Percentiles rank a stretch among this genome's conserved stretches.
phyloP scores from a whole-genome alignment of 2,888 invertebrate species.

The Calameuta idolon region DNA sequence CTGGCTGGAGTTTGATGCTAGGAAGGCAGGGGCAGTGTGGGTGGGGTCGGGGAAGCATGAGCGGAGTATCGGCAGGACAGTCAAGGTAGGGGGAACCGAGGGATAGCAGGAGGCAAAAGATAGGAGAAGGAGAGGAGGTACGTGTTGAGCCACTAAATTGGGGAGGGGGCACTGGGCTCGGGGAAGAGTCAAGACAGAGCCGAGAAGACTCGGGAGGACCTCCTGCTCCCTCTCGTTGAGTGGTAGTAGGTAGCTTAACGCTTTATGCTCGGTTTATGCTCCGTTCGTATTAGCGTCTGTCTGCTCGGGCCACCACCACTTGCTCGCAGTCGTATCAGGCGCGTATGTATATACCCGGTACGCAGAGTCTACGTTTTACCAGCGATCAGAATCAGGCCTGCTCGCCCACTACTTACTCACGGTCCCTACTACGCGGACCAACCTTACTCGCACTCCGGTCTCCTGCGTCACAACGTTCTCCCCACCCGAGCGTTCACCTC shows the following conservation, averaged over 20 bases:
- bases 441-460: constrained; percentile 12
- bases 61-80: not conserved
- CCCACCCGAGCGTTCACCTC: constrained; percentile 12
- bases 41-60: constrained; percentile 16
- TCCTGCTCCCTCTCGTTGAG: too few relatives aligned
- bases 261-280: constrained; percentile 49
- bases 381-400: too few relatives aligned
- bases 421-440: constrained; percentile 12
- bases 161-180: constrained; percentile 14
- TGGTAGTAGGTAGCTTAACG: constrained; percentile 14
- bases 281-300: constrained; percentile 3
- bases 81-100: too few relatives aligned
- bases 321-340: too few relatives aligned
- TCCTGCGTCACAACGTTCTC: constrained; percentile 20
- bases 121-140: not conserved
- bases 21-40: constrained; percentile 32
- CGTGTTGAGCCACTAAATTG: not conserved
- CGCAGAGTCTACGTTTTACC: too few relatives aligned
- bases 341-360: too few relatives aligned
- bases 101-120: too few relatives aligned
- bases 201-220: too few relatives aligned
- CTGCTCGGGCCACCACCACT: too few relatives aligned
- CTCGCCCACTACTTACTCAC: constrained; percentile 34
- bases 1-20: constrained; percentile 30
- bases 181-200: constrained; percentile 6